A percentile compares a stretch with the other conserved stretches of the same genome.
Conservation (phyloP, 2,113 vertebrate species). For the Galbula dea region DNA sequence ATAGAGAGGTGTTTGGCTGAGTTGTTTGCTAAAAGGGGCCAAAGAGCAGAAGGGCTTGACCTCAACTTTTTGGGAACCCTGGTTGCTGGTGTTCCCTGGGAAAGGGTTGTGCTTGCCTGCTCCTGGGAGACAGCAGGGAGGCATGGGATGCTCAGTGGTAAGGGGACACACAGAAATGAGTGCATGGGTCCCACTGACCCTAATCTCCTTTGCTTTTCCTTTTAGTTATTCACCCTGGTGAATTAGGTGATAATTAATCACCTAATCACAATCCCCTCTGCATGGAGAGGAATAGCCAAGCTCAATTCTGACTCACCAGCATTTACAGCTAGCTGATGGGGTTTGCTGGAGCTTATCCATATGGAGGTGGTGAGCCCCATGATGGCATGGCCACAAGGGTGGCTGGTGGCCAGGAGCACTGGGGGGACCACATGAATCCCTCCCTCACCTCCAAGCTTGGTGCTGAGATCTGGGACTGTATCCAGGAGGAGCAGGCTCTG, state of each 20-base stretch:
- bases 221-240: neutral
- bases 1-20: neutral
- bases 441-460: too few relatives aligned
- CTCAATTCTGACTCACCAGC: neutral
- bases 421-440: too few relatives aligned
- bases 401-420: too few relatives aligned
- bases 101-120: fast-evolving
- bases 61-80: neutral
- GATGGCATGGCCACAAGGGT: too few relatives aligned
- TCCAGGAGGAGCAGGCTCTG: too few relatives aligned
- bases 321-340: neutral
- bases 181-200: neutral
- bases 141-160: neutral
- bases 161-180: fast-evolving
- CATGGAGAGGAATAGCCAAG: neutral
- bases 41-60: neutral
- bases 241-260: neutral
- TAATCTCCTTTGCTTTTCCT: too few relatives aligned
- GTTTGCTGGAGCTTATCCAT: neutral
- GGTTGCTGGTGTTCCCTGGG: neutral
- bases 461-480: too few relatives aligned
- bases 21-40: neutral
- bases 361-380: neutral
- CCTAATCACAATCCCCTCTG: neutral
- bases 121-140: neutral